A percentile compares a stretch with the other conserved stretches of the same genome.
Conservation (phyloP, 1,140 invertebrate genomes). For the Drosophila lacteicornis region DNA sequence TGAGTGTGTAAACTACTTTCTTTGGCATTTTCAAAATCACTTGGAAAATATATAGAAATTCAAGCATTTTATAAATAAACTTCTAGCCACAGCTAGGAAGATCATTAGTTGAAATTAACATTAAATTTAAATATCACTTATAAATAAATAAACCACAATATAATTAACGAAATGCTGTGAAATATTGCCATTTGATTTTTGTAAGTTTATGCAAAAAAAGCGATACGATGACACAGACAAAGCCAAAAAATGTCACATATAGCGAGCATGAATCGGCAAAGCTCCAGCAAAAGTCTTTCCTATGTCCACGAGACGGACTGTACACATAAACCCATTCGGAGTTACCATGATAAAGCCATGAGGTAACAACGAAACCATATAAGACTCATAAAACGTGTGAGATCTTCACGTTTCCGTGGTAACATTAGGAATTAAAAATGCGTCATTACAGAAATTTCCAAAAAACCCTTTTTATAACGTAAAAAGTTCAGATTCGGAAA, state of each 20-base stretch:
- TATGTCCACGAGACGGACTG: background rate
- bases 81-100: background rate
- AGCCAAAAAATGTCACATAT: no score
- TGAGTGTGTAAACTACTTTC: background rate
- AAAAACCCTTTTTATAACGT: no score
- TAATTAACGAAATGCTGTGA: background rate
- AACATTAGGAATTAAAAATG: background rate
- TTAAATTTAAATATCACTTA: no score
- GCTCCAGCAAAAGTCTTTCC: background rate
- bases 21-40: background rate
- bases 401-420: background rate
- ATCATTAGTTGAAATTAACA: no score
- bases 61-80: background rate
- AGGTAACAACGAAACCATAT: constrained; percentile 23
- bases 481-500: background rate
- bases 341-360: background rate
- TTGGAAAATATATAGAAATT: background rate
- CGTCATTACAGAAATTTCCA: no score
- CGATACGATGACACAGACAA: no score
- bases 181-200: no score
- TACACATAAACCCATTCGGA: no score
- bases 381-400: background rate
- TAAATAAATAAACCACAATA: background rate
- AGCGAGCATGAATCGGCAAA: no score
- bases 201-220: no score